phyloP scores from a whole-genome alignment of 1,140 invertebrate genomes.

The Hypsibius dujardini region DNA sequence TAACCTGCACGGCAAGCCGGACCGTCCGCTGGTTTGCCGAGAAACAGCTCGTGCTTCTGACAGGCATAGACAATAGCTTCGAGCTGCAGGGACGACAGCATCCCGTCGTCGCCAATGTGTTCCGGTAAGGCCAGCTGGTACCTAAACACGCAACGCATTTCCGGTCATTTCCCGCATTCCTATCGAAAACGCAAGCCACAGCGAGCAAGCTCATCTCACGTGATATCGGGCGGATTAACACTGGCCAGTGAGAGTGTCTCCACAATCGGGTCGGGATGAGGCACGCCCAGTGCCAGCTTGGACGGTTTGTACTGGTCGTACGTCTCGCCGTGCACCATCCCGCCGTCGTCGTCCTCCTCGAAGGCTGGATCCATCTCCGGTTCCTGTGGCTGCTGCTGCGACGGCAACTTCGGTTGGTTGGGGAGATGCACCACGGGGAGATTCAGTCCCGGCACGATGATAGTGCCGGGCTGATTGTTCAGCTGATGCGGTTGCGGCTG shows the following conservation, averaged over 20 bases:
- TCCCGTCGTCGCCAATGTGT: slow-evolving; percentile 59
- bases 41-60: slow-evolving; percentile 78
- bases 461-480: too few relatives aligned
- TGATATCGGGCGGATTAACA: slow-evolving; percentile 82
- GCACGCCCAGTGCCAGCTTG: neutral
- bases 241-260: slow-evolving; percentile 92
- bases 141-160: slow-evolving; percentile 33
- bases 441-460: too few relatives aligned
- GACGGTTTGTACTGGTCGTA: slow-evolving; percentile 9
- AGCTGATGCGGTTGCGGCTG: too few relatives aligned
- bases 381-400: too few relatives aligned
- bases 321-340: neutral
- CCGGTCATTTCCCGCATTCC: too few relatives aligned
- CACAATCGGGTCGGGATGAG: slow-evolving; percentile 91
- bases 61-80: slow-evolving; percentile 88
- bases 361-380: neutral
- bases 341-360: neutral
- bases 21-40: slow-evolving; percentile 54
- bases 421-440: too few relatives aligned
- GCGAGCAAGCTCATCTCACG: neutral
- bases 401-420: too few relatives aligned
- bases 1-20: slow-evolving; percentile 65
- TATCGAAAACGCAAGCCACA: too few relatives aligned
- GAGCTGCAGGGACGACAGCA: slow-evolving; percentile 81
- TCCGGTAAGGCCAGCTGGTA: slow-evolving; percentile 71